Percentiles rank a stretch among this genome's conserved stretches.
Conservation (phyloP, 2,888 invertebrate genomes). For the Tachina lurida region DNA sequence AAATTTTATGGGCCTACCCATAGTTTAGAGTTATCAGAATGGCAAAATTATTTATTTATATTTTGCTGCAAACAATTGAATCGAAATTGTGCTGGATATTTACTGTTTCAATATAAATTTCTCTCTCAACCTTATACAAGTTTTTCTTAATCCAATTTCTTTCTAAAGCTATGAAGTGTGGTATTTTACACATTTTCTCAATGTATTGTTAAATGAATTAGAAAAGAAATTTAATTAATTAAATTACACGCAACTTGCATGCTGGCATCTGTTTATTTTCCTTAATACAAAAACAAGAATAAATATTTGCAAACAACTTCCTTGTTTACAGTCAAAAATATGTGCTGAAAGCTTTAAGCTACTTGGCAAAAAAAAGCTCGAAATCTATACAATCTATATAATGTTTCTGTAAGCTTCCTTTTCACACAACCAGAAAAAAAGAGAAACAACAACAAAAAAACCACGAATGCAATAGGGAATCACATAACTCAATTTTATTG, state of each 20-base stretch:
- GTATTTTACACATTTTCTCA: neutral
- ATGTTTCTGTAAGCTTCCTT: neutral
- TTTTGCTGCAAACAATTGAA: too few species aligned
- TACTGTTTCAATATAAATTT: neutral
- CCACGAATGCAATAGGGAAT: constrained; percentile 8
- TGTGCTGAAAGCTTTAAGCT: constrained; percentile 22
- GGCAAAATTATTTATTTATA: too few species aligned
- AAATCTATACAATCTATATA: neutral
- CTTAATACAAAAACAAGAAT: neutral
- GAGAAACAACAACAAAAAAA: neutral
- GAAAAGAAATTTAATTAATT: constrained; percentile 12
- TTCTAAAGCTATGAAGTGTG: neutral
- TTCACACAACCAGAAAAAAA: constrained; percentile 15
- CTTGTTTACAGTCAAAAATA: neutral
- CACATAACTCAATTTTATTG: constrained; percentile 58
- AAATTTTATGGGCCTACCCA: too few species aligned
- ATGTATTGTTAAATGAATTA: constrained; percentile 12
- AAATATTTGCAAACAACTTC: constrained; percentile 13
- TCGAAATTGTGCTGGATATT: too few species aligned
- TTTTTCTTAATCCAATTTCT: neutral
- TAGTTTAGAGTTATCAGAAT: too few species aligned
- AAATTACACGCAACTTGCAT: neutral
- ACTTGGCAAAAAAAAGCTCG: constrained; percentile 30
- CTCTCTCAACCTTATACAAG: neutral
- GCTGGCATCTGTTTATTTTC: constrained; percentile 30